Base-by-base conservation (phyloP, 2,888 invertebrate genomes). In the Trichopria drosophilae region DNA sequence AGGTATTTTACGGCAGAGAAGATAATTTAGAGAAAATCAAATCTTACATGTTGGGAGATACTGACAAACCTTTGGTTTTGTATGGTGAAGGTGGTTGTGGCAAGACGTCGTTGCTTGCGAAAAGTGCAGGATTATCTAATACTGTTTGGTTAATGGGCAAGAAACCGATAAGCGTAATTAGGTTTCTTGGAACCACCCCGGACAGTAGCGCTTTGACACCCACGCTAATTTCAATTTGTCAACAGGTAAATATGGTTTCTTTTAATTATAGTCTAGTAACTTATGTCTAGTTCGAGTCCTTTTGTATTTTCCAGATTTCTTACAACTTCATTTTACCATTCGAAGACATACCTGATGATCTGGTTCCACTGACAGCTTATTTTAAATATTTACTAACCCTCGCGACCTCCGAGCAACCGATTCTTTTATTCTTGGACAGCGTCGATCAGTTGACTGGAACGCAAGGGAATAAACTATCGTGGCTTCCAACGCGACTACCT, bases 51-150 rank as follows among this genome's bases (percentile, higher is more conserved):
- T 80, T 86, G 63, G 90, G 87, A 35, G 84, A 86, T 52, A 88
- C 88, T 12, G 90, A 91, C 67, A 90, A 93, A 69, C 94, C 96
- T 1, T 78, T 96, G 51, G 90, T 96, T 15, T 78, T 97, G 47
- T 93, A 93, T 72, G 98, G 98, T 24, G 93, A 93, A 77, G 93
- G 96, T 68, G 98, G 98, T 31, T 97, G 97, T 70, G 98, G 98
- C 0, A 99, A 99, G 77, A 98, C 98, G 1, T 97, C 97, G 13
- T 79, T 98, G 1, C 79, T 98, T 51, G 90, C 98, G 0, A 95
- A 95, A 77, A 89, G 91, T 53, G 93, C 95, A 1, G 88, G 90
- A 18, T 81, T 89, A 74, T 88, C 87, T 1, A 80, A 85, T 6
- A 82, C 80, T 26, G 82, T 81, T 37, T 92, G 89, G 90, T 87